A percentile compares a stretch with the other conserved stretches of the same genome.
Evolutionary conservation across 2,113 vertebrate species (phyloP).

Genomic region (Myotis brandtii): DNA sequence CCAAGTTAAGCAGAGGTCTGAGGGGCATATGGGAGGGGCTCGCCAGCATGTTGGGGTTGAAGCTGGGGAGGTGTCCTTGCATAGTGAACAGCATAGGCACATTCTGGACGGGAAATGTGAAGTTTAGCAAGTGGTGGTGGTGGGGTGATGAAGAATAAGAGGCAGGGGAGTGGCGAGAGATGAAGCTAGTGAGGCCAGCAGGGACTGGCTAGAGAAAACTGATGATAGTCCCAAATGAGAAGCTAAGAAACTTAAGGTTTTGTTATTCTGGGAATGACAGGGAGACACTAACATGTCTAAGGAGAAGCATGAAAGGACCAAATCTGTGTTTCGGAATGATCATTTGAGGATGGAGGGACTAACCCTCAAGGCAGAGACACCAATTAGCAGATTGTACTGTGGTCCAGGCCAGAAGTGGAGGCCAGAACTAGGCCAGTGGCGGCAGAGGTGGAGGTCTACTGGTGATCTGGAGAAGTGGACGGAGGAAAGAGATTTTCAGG

Average conservation of each 20-base stretch:
- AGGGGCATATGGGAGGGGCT: neutral
- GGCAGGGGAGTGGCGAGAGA: neutral
- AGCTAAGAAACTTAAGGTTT: neutral
- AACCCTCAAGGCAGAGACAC: neutral
- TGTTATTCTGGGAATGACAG: neutral
- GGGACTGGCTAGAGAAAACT: neutral
- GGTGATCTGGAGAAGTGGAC: neutral
- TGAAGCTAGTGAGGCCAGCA: neutral
- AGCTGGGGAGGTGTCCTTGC: neutral
- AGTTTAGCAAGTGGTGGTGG: neutral
- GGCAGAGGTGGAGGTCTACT: neutral
- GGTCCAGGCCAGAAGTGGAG: neutral
- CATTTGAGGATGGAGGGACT: neutral
- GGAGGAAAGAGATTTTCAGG: neutral
- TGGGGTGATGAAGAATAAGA: neutral
- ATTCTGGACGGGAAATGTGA: neutral
- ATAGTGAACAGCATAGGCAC: neutral
- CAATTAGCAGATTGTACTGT: neutral
- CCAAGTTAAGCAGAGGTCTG: neutral
- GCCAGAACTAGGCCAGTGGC: neutral
- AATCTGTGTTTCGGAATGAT: constrained; percentile 26
- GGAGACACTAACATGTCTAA: neutral
- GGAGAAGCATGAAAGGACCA: neutral
- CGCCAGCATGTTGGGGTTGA: neutral
- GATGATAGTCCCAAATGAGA: neutral